Evolutionary conservation across 1,140 invertebrate genomes (phyloP).

Genomic region (Asobara japonica): DNA sequence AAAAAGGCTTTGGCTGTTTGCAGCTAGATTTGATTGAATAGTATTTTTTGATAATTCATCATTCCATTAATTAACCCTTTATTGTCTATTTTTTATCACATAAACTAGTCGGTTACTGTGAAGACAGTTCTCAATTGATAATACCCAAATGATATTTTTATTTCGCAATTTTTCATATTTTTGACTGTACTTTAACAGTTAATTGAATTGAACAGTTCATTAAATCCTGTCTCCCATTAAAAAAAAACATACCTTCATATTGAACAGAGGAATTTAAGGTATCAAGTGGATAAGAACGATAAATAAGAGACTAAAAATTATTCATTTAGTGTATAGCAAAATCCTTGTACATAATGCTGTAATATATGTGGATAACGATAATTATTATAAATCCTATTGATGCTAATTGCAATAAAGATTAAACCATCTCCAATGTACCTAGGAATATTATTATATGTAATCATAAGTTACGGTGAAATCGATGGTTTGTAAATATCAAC

Average conservation of each 20-base stretch:
- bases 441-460: slow-evolving; percentile 29
- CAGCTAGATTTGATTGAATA: slow-evolving; percentile 20
- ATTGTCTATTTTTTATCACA: too few relatives aligned
- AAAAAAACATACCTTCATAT: slow-evolving; percentile 36
- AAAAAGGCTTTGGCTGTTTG: slow-evolving; percentile 28
- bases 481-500: too few relatives aligned
- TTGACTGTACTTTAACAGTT: slow-evolving; percentile 22
- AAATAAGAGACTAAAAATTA: not conserved
- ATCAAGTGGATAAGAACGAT: slow-evolving; percentile 38
- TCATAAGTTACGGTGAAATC: slow-evolving; percentile 7
- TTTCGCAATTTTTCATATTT: slow-evolving; percentile 39
- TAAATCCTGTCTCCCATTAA: slow-evolving; percentile 36
- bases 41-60: slow-evolving; percentile 22
- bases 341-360: slow-evolving; percentile 62
- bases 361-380: slow-evolving; percentile 62
- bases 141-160: slow-evolving; percentile 29
- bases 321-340: slow-evolving; percentile 47
- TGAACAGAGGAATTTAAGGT: slow-evolving; percentile 29
- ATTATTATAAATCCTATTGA: slow-evolving; percentile 57
- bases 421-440: slow-evolving; percentile 54
- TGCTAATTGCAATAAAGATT: slow-evolving; percentile 59
- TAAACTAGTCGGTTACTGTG: too few relatives aligned
- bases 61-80: slow-evolving; percentile 20
- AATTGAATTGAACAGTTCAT: slow-evolving; percentile 20
- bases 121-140: slow-evolving; percentile 35